Percentiles rank a stretch among this genome's conserved stretches.
Evolutionary conservation across 2,797 vertebrate species (phyloP).

Genomic region (Amblyopsis hoosieri): DNA sequence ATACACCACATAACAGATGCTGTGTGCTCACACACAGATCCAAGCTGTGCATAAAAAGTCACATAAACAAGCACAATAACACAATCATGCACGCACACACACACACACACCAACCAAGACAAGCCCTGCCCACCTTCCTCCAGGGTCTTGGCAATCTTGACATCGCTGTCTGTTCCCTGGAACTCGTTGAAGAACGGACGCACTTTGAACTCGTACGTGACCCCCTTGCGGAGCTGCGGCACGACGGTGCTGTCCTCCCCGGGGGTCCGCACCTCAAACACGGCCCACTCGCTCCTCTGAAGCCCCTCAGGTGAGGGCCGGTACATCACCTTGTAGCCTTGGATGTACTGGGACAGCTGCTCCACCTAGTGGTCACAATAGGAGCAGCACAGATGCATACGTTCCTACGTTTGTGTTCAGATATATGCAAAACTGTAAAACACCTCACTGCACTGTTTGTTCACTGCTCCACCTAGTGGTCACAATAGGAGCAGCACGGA

Average conservation of each 20-base stretch:
- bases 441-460: conserved; percentile 13
- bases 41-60: conserved; percentile 57
- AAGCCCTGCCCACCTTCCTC: conserved; percentile 88
- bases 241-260: conserved; percentile 90
- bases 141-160: conserved; percentile 93
- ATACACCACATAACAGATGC: conserved; percentile 65
- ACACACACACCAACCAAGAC: conserved; percentile 13
- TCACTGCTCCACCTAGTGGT: conserved; percentile 88
- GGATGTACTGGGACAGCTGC: conserved; percentile 96
- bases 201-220: conserved; percentile 96
- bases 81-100: conserved; percentile 20
- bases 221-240: conserved; percentile 90
- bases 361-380: conserved; percentile 84
- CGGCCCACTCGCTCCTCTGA: conserved; percentile 87
- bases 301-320: conserved; percentile 79
- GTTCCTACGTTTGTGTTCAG: not conserved
- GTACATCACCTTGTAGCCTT: conserved; percentile 97
- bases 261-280: conserved; percentile 92
- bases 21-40: conserved; percentile 48
- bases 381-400: conserved; percentile 15
- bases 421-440: conserved; percentile 23
- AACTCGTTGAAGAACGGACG: conserved; percentile 98
- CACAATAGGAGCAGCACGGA: conserved; percentile 8
- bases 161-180: conserved; percentile 97
- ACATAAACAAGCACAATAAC: conserved; percentile 59